A percentile compares a stretch with the other conserved stretches of the same genome.
phyloP scores from a whole-genome alignment of 2,113 vertebrate genomes.

The Lucifuga dentata region DNA sequence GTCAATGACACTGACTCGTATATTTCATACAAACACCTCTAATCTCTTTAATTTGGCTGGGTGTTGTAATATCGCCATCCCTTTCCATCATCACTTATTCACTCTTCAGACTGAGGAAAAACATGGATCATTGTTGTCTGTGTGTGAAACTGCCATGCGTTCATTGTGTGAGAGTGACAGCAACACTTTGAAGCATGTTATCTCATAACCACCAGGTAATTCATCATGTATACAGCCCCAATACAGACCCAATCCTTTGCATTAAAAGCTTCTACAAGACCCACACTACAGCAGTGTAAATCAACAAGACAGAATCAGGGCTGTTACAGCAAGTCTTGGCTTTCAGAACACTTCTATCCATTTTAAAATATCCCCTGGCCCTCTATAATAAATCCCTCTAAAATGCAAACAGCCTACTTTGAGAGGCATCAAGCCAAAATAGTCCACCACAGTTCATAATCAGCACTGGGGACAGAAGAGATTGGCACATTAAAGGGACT shows the following conservation, averaged over 20 bases:
- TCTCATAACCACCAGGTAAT: slow-evolving; percentile 67
- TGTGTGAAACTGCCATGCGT: slow-evolving; percentile 30
- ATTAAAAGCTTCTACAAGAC: slow-evolving; percentile 66
- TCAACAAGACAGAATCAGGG: slow-evolving; percentile 80
- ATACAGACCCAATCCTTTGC: slow-evolving; percentile 47
- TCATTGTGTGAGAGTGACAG: slow-evolving; percentile 61
- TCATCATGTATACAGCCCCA: slow-evolving; percentile 68
- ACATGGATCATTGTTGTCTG: slow-evolving; percentile 38
- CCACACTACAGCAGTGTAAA: slow-evolving; percentile 69
- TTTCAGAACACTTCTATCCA: slow-evolving; percentile 51
- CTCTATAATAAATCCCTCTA: slow-evolving; percentile 67
- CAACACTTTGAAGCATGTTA: slow-evolving; percentile 58
- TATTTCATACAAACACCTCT: slow-evolving; percentile 49
- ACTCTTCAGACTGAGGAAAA: slow-evolving; percentile 37
- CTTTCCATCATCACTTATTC: slow-evolving; percentile 36
- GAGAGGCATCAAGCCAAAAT: slow-evolving; percentile 41
- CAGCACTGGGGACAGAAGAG: slow-evolving; percentile 17
- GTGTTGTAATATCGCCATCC: slow-evolving; percentile 16
- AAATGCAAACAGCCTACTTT: slow-evolving; percentile 74
- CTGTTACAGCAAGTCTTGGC: slow-evolving; percentile 54
- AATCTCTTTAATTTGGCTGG: slow-evolving; percentile 44
- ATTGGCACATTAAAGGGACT: neutral
- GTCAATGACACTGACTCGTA: slow-evolving; percentile 43
- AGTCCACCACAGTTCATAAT: slow-evolving; percentile 7
- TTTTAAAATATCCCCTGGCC: slow-evolving; percentile 64